Base-by-base conservation (phyloP, 2,113 vertebrate species). In the Ammodytes marinus region DNA sequence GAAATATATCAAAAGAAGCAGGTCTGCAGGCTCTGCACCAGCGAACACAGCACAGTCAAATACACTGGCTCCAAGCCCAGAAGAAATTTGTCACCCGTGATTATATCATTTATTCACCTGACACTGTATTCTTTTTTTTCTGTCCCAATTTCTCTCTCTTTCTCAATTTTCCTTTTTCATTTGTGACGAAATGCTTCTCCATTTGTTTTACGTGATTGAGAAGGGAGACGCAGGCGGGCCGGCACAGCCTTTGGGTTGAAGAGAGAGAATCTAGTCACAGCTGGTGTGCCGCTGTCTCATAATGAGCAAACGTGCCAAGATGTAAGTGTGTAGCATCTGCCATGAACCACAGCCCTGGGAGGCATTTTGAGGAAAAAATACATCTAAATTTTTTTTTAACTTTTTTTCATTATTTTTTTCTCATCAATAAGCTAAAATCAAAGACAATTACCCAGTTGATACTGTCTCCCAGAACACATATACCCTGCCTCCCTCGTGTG, bases 141-240 rank as follows among this genome's bases (percentile, higher is more conserved):
- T 57, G 57, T 3, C 40, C 2, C 0, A 4, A 42, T 53, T 49
- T 40, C 9, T 49, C 10, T 49, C 46, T 59, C 54, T 61, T 46
- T 78, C 57, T 53, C 70, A 57, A 5, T 82, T 73, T 83, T 66
- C 59, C 79, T 77, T 77, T 74, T 88, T 90, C 76, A 80, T 87
- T 89, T 89, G 79, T 17, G 53, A 61, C 74, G 53, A 75, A 83
- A 83, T 67, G 57, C 57, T 47, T 88, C 84, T 83, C 69, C 87
- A 85, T 93, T 90, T 84, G 77, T 85, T 86, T 82, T 60, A 67
- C 54, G 63, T 84, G 87, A 85, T 90, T 82, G 79, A 87, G 68
- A 42, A 73, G 47, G 67, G 78, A 63, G 85, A 65, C 0, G 69
- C 67, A 27, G 60, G 42, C 47, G 61, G 75, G 70, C 55, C 57